Evolutionary conservation across 2,888 invertebrate genomes (phyloP), one percentile per base, ranked within the genome.

Genomic region (Cerastis rubricosa): DNA sequence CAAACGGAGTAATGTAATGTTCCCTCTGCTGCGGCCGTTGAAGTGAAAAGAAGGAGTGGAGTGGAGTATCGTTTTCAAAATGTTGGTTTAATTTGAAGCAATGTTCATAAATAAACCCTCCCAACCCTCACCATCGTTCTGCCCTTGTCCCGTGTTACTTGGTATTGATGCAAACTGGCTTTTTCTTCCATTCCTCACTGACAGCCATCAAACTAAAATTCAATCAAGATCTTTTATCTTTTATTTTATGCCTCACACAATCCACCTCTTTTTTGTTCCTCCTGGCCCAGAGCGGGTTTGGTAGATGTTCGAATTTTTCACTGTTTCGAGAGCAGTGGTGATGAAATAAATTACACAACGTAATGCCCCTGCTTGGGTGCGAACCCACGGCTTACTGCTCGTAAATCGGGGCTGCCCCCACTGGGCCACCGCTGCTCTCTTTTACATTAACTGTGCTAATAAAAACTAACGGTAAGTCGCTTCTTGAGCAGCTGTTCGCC

Each of bases 401-500:
- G 35, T 35, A 35, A 35, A 35, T 35, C 35, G 35, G 35, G 35
- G 35, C 35, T 35, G 35, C 35, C 35, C 1, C 3, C 35, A 35
- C 35, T 2, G 35, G 3, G 35, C 35, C 35, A 35, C 35, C 35
- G 35, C 35, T 35, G 35, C 35, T 35, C 35, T 35, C 1, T 35
- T 51, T 22, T 51, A 22, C 49, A 49, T 22, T 9, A 3, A 51
- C 2, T 8, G 5, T 45, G 19, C 22, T 51, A 51, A 35, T 25
- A 5, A 29, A 22, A 63, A n/a, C 6, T 70, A 76, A 98, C 98
- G 97, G 98, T 98, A 12, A 99, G 97, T 80, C 99, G 97, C 88
- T 98, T 98, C 83, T 98, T 97, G 8, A 99, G 96, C 73, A 99
- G 98, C 87, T 97, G 97, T 86, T 98, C 97, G 0, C 99, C 99